Base-by-base conservation (phyloP, 1,140 invertebrate genomes). In the Alviniconcha marisindica region DNA sequence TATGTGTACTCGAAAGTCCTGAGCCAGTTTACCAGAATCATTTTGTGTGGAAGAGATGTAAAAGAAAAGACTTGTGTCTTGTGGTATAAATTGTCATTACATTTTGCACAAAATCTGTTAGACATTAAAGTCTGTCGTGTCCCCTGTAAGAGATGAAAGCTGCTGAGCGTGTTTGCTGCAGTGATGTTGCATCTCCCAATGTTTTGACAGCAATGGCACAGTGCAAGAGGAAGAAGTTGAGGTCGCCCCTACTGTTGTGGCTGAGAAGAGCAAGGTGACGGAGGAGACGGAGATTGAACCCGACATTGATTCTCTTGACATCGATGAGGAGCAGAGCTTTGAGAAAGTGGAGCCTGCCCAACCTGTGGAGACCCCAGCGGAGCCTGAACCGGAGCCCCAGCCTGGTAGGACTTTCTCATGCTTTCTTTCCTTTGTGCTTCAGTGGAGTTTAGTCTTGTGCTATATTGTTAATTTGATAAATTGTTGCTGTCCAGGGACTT, bases 191-290 rank as follows among this genome's bases (percentile, higher is more conserved):
- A n/a, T n/a, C n/a, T n/a, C n/a, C n/a, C n/a, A n/a, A n/a, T 63
- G 60, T 63, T 63, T 63, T 63, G 60, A 10, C 81, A 91, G 90
- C 60, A 92, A 92, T 89, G 91, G 91, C 24, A 85, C 84, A 76
- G 87, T 87, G 18, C 91, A 91, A 66, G 79, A 89, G 33, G 89
- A 89, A 33, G 91, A 91, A 38, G 85, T 82, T 15, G 86, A 86
- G 7, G 84, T 51, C 12, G 21, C 87, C 15, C n/a, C n/a, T n/a
- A n/a, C n/a, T n/a, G n/a, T n/a, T n/a, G 84, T 81, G 12, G 83
- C 86, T 56, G 90, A 91, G 77, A 89, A 90, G 24, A 76, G 77
- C 48, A 82, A 89, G 44, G 90, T 87, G 28, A 12, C 73, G 33
- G 73, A 76, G 73, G 87, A 86, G 54, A 87, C 85, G 18, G 89